Base-by-base conservation (phyloP, 2,888 invertebrate genomes). In the Papilio gigon region DNA sequence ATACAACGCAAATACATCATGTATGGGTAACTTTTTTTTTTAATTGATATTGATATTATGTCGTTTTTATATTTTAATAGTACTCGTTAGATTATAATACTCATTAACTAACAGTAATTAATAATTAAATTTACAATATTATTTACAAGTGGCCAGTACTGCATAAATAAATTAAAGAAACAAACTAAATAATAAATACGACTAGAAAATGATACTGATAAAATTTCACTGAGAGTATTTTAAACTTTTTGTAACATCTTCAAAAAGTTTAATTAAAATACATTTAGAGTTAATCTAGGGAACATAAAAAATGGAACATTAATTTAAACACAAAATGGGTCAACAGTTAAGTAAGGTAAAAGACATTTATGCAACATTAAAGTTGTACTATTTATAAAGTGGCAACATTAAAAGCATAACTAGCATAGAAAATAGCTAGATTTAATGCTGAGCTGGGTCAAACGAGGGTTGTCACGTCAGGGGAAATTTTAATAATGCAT, bases 401-500 rank as follows among this genome's bases (percentile, higher is more conserved):
- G 20, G 20, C 50, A 65, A 60, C 35, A 44, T 60, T 65, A 62
- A 56, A 58, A 65, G 8, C 33, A 53, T 61, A 60, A 47, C 40
- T 61, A 44, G 35, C 35, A 62, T 25, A 35, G 17, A 37, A 70
- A 62, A 33, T 61, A 71, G 71, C 80, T 85, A 86, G 85, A 86
- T 88, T 86, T 84, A 86, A 86, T 83, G 84, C 77, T 80, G 75
- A 77, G 75, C 75, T 82, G 81, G 84, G 83, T 84, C 79, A 80
- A 76, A 77, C 76, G 80, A 84, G 84, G 86, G 86, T 80, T 87
- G 89, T 87, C 89, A 85, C 87, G 83, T 84, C 78, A 82, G 80
- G 81, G 80, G 80, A 85, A 83, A 85, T 89, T 90, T 92, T 90
- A 91, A 91, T 91, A 91, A 91, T 91, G 88, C 87, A 92, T 80